Conservation (phyloP, 1,140 invertebrate genomes). For the Vanessa atalanta region DNA sequence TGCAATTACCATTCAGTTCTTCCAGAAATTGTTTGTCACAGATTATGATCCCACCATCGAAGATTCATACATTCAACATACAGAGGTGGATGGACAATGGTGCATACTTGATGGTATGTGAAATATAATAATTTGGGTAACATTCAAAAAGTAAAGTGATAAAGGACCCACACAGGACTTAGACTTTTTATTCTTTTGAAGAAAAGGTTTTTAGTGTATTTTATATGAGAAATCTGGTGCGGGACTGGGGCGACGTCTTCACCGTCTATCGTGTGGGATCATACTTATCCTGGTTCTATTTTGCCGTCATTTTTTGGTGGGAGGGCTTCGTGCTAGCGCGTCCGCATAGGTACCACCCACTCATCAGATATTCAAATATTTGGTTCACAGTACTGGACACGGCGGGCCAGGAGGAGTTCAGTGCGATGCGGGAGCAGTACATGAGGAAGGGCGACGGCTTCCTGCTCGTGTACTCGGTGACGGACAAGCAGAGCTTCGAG, state of each 20-base stretch:
- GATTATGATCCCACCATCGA: constrained; percentile 96
- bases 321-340: no score
- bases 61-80: constrained; percentile 95
- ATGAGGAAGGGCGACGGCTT: constrained; percentile 98
- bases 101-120: constrained; percentile 93
- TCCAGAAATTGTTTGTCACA: constrained; percentile 92
- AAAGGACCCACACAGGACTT: no score
- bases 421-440: constrained; percentile 96
- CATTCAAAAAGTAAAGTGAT: not conserved
- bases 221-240: no score
- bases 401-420: constrained; percentile 96
- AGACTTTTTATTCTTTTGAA: no score
- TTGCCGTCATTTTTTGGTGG: no score
- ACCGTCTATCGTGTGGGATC: no score
- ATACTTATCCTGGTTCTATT: no score
- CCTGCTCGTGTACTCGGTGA: constrained; percentile 94
- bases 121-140: not conserved
- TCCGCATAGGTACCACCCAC: no score
- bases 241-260: no score
- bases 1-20: constrained; percentile 94
- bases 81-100: constrained; percentile 94
- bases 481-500: constrained; percentile 92
- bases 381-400: constrained; percentile 89
- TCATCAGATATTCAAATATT: not conserved
- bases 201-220: no score